Evolutionary conservation across 2,113 vertebrate species (phyloP).

Genomic region (Eretmochelys imbricata): DNA sequence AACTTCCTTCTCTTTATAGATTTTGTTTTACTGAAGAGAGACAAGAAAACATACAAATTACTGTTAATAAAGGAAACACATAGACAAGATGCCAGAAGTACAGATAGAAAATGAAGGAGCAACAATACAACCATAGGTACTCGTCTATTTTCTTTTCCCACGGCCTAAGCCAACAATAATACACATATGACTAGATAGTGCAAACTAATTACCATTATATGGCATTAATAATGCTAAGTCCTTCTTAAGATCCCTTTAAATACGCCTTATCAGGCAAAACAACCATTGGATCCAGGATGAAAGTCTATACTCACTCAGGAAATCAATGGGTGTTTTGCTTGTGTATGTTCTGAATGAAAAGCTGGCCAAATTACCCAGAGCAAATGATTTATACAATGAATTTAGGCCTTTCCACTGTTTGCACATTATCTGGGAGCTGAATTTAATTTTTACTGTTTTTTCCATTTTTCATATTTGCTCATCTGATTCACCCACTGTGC

Average conservation of each 20-base stretch:
- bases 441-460: not conserved
- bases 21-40: not conserved
- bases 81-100: slow-evolving; percentile 50
- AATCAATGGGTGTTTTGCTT: not conserved
- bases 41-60: slow-evolving; percentile 64
- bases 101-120: slow-evolving; percentile 53
- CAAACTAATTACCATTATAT: slow-evolving; percentile 17
- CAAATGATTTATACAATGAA: not conserved
- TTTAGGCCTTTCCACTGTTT: not conserved
- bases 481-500: not conserved
- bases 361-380: not conserved
- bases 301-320: slow-evolving; percentile 11
- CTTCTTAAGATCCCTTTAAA: slow-evolving; percentile 59
- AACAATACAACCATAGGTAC: slow-evolving; percentile 32
- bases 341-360: not conserved
- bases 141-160: slow-evolving; percentile 38
- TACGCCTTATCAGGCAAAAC: not conserved
- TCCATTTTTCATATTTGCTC: not conserved
- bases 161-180: not conserved
- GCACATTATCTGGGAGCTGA: not conserved
- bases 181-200: not conserved
- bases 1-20: slow-evolving; percentile 12
- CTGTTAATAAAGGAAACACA: slow-evolving; percentile 37
- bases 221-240: slow-evolving; percentile 48
- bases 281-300: slow-evolving; percentile 28